Percentiles rank a stretch among this genome's conserved stretches.
Evolutionary conservation across 2,888 invertebrate genomes (phyloP).

Genomic region (Mylabris sibirica): DNA sequence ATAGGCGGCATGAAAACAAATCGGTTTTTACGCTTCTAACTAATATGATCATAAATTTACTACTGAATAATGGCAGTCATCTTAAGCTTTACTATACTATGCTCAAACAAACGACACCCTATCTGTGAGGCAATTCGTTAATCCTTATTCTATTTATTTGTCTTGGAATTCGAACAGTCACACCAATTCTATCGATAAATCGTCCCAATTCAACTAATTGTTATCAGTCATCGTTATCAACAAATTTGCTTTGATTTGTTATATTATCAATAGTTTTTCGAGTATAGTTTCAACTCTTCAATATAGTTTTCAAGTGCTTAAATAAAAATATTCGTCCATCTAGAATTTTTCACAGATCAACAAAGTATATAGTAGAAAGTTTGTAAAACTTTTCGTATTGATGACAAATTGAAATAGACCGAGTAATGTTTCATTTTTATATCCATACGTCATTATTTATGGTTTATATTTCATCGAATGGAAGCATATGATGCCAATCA

Average conservation of each 20-base stretch:
- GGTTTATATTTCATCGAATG: constrained; percentile 24
- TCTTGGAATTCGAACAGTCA: constrained; percentile 24
- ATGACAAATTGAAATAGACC: constrained; percentile 29
- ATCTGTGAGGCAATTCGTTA: constrained; percentile 36
- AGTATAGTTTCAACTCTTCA: background rate
- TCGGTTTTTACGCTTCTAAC: constrained; percentile 34
- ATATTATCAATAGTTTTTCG: constrained; percentile 26
- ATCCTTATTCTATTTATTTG: constrained; percentile 37
- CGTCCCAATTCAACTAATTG: background rate
- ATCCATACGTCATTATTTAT: constrained; percentile 27
- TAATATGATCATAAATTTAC: constrained; percentile 37
- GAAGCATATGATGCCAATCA: constrained; percentile 35
- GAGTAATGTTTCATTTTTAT: constrained; percentile 30
- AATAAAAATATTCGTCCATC: background rate
- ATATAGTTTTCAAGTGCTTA: too few species aligned
- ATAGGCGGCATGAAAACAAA: constrained; percentile 26
- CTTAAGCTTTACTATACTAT: constrained; percentile 33
- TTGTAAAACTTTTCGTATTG: constrained; percentile 23
- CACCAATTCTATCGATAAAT: background rate
- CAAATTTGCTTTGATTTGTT: background rate
- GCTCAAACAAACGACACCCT: constrained; percentile 38
- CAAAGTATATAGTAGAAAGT: constrained; percentile 11
- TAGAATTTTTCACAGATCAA: background rate
- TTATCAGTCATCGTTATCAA: background rate
- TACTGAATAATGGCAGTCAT: constrained; percentile 34